Evolutionary conservation across 2,888 invertebrate species (phyloP), one percentile per base, ranked within the genome.

Genomic region (Dermolepida albohirtum): DNA sequence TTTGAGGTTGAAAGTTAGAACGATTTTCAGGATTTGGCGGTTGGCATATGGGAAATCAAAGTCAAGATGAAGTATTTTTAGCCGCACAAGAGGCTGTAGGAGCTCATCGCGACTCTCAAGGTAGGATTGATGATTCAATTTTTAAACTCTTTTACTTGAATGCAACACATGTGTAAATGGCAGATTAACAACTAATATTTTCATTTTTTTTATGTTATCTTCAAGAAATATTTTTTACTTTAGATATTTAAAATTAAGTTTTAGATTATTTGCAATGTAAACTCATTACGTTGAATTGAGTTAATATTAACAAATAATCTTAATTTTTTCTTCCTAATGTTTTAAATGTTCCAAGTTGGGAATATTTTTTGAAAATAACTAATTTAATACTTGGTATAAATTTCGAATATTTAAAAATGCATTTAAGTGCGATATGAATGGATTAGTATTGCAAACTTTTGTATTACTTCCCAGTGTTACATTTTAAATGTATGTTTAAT

Each of bases 31-130:
- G 93, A 87, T 92, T 93, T 86, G 90, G 90, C 80, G 86, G 88
- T 86, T 94, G 94, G 94, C 94, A 93, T 85, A 90, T 93, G 87
- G 89, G 91, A 82, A 87, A 87, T 86, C 86, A 89, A 86, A 89
- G 90, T 89, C 93, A 93, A 86, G 94, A 94, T 81, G 94, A 94
- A 88, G 90, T 93, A 80, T 90, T 90, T 82, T 89, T 94, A 87
- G 90, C 92, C 83, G 92, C 93, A 82, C 93, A 92, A 86, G 94
- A 92, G 83, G 87, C 88, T 79, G 88, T 86, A 71, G 87, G 88
- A 85, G 89, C 90, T 86, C 93, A 93, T 85, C 89, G 94, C 86
- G 94, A 94, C 87, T 92, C 93, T 84, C 94, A 94, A 94, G 94
- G 94, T 94, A 93, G 92, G 93, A 86, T 85, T 85, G 85, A 81